phyloP scores from a whole-genome alignment of 2,797 vertebrate species.

The Sarcoramphus papa region DNA sequence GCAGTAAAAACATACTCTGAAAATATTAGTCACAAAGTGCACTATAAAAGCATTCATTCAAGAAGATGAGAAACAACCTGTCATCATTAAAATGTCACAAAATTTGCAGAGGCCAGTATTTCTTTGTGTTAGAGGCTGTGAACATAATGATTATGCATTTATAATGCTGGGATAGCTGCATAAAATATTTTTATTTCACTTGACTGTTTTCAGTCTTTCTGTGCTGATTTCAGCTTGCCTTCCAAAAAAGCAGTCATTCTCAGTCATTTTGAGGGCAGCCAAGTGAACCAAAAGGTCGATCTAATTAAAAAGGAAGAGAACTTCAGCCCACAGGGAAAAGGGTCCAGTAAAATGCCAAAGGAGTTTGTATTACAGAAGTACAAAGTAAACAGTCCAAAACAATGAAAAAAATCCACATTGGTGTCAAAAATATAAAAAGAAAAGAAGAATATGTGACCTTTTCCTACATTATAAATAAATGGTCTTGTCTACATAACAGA shows the following conservation, averaged over 20 bases:
- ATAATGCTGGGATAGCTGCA: slow-evolving; percentile 29
- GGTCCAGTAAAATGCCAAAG: slow-evolving; percentile 65
- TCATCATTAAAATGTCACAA: slow-evolving; percentile 54
- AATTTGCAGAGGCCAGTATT: slow-evolving; percentile 54
- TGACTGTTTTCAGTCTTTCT: slow-evolving; percentile 66
- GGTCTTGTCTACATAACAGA: slow-evolving; percentile 31
- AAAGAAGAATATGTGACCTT: slow-evolving; percentile 61
- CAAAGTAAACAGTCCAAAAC: slow-evolving; percentile 64
- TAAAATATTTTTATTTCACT: slow-evolving; percentile 65
- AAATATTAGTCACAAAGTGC: slow-evolving; percentile 42
- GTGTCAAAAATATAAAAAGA: slow-evolving; percentile 59
- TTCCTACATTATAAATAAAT: slow-evolving; percentile 55
- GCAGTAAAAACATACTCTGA: slow-evolving; percentile 49
- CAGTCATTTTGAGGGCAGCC: slow-evolving; percentile 70
- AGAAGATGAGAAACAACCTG: slow-evolving; percentile 53
- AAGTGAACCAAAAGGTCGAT: slow-evolving; percentile 76
- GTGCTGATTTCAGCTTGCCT: slow-evolving; percentile 52
- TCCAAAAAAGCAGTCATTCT: slow-evolving; percentile 65
- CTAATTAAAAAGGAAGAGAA: slow-evolving; percentile 77
- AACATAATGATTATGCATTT: slow-evolving; percentile 63
- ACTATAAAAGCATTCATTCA: slow-evolving; percentile 47
- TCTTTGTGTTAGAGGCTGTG: slow-evolving; percentile 57
- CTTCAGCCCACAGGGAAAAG: slow-evolving; percentile 52
- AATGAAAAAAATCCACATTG: slow-evolving; percentile 56
- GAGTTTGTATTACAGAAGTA: slow-evolving; percentile 61